phyloP scores from a whole-genome alignment of 2,888 invertebrate species.

The Stenoptilia bipunctidactyla region DNA sequence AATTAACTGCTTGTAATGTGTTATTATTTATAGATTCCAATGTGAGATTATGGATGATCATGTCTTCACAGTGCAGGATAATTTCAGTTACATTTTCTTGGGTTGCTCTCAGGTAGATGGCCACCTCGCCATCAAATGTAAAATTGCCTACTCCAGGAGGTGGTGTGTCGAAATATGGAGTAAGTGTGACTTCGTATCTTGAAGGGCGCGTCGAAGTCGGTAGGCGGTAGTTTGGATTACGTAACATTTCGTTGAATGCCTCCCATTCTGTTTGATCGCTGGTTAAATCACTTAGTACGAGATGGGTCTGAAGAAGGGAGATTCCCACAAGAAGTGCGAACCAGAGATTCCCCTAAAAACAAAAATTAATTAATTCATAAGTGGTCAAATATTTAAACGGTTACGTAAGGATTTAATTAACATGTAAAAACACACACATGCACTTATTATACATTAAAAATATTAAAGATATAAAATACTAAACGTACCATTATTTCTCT shows the following conservation, averaged over 20 bases:
- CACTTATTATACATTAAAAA: too few relatives aligned
- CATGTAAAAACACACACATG: too few relatives aligned
- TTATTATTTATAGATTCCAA: neutral
- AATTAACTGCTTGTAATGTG: constrained; percentile 16
- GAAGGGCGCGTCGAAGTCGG: constrained; percentile 57
- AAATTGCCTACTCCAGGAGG: constrained; percentile 28
- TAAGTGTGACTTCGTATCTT: constrained; percentile 64
- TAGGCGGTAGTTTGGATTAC: constrained; percentile 47
- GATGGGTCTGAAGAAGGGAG: constrained; percentile 32
- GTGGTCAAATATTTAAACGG: too few relatives aligned
- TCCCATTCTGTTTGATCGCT: constrained; percentile 45
- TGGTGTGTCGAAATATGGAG: constrained; percentile 50
- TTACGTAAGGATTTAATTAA: too few relatives aligned
- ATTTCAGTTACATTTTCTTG: constrained; percentile 28
- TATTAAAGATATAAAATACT: too few relatives aligned
- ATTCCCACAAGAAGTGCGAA: constrained; percentile 30
- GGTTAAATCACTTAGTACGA: constrained; percentile 38
- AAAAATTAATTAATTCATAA: too few relatives aligned
- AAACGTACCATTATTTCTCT: too few relatives aligned
- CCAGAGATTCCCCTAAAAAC: constrained; percentile 40
- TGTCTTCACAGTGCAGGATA: constrained; percentile 46
- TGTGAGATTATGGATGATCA: constrained; percentile 31
- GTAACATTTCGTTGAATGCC: constrained; percentile 27
- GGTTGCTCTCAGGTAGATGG: constrained; percentile 31
- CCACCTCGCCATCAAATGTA: constrained; percentile 49